Evolutionary conservation across 2,888 invertebrate species (phyloP).

Genomic region (Coleophora deauratella): DNA sequence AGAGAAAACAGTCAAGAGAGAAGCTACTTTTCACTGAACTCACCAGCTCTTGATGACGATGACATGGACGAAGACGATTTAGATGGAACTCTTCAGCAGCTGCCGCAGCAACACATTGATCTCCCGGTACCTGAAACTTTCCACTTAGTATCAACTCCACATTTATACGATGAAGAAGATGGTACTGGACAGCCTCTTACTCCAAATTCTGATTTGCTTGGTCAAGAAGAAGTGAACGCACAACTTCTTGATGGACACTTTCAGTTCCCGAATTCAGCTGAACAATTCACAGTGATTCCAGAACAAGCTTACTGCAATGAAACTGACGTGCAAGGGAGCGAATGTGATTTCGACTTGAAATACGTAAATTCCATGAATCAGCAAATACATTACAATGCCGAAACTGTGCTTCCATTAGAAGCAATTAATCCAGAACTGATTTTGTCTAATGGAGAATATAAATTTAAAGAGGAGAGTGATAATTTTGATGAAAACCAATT

Average conservation of each 20-base stretch:
- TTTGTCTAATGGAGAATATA: constrained; percentile 41
- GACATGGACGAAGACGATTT: constrained; percentile 62
- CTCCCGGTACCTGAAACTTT: constrained; percentile 76
- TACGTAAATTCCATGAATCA: constrained; percentile 59
- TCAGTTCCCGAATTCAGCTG: constrained; percentile 62
- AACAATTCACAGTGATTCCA: constrained; percentile 70
- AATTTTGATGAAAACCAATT: constrained; percentile 53
- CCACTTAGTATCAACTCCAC: constrained; percentile 74
- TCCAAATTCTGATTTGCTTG: constrained; percentile 60
- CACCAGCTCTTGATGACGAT: constrained; percentile 61
- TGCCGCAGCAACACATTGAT: constrained; percentile 75
- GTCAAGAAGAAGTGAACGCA: constrained; percentile 66
- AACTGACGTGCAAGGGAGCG: constrained; percentile 49
- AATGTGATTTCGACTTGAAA: constrained; percentile 60
- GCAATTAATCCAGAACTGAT: constrained; percentile 48
- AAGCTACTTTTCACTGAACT: constrained; percentile 59
- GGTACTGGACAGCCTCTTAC: constrained; percentile 69
- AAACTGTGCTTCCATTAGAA: constrained; percentile 36
- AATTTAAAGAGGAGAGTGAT: constrained; percentile 50
- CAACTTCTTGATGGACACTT: constrained; percentile 66
- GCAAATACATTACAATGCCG: constrained; percentile 35
- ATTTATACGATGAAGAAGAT: constrained; percentile 77
- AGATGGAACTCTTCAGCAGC: constrained; percentile 53
- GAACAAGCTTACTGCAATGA: constrained; percentile 58
- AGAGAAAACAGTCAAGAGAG: constrained; percentile 70